Percentiles rank a stretch among this genome's conserved stretches.
phyloP scores from a whole-genome alignment of 2,888 invertebrate genomes.

The Apamea epomidion region DNA sequence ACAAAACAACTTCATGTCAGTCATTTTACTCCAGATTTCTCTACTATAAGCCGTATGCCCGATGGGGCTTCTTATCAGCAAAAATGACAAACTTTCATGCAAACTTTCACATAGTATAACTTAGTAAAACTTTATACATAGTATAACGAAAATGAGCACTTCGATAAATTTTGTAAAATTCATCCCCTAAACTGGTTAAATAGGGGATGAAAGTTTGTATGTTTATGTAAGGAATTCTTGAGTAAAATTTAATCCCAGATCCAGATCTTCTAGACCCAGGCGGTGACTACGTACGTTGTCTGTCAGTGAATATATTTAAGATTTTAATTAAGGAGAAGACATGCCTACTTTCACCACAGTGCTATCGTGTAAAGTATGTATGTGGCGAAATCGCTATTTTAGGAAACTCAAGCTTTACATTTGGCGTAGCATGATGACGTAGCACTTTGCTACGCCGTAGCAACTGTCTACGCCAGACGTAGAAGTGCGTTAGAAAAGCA shows the following conservation, averaged over 20 bases:
- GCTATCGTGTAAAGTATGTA: not conserved
- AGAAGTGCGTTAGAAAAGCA: not conserved
- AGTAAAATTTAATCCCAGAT: not conserved
- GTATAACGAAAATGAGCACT: not conserved
- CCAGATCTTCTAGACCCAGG: not conserved
- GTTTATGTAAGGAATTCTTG: not conserved
- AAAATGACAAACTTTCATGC: not conserved
- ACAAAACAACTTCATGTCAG: constrained; percentile 16
- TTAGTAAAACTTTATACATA: not conserved
- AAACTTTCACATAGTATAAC: not conserved
- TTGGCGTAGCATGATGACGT: constrained; percentile 9
- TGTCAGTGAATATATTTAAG: not conserved
- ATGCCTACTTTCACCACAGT: not conserved
- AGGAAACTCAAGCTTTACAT: not conserved
- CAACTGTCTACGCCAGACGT: constrained; percentile 1
- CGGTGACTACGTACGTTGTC: not conserved
- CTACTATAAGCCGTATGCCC: not conserved
- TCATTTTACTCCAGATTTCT: constrained; percentile 1
- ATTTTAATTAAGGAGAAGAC: not conserved
- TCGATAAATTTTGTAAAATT: not conserved
- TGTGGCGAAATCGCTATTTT: not conserved
- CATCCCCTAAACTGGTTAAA: not conserved
- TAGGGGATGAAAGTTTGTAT: not conserved
- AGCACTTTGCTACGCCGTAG: constrained; percentile 34
- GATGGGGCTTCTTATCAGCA: not conserved